phyloP scores from a whole-genome alignment of 2,797 vertebrate species.

The Megaceryle alcyon region DNA sequence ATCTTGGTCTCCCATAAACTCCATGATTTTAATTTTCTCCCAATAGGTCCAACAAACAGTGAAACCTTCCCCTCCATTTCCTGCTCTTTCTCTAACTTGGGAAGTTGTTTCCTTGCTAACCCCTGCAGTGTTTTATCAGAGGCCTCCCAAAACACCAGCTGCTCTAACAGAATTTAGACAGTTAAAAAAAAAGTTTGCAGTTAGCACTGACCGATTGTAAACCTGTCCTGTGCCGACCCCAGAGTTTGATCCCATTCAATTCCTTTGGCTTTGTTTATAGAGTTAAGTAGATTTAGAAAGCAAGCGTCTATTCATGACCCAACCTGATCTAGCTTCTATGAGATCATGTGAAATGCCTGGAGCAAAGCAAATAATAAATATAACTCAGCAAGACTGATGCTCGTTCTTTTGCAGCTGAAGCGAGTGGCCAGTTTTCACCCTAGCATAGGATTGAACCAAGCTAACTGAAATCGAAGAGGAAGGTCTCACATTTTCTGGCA shows the following conservation, averaged over 20 bases:
- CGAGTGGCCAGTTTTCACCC: not conserved
- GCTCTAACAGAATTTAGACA: not conserved
- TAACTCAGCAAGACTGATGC: constrained; percentile 37
- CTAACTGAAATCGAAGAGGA: not conserved
- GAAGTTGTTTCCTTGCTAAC: not conserved
- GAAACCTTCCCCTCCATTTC: not conserved
- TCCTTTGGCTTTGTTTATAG: constrained; percentile 59
- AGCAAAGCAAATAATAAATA: constrained; percentile 54
- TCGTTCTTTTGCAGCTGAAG: constrained; percentile 13
- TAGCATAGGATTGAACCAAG: not conserved
- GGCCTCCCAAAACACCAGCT: not conserved
- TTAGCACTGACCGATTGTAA: constrained; percentile 33
- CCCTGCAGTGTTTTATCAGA: not conserved
- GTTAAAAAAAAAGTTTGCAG: constrained; percentile 29
- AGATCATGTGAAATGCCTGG: constrained; percentile 61
- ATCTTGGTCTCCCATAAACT: not conserved
- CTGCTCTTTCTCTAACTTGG: not conserved
- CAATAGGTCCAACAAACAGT: not conserved
- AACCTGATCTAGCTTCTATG: constrained; percentile 58
- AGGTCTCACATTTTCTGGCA: not conserved
- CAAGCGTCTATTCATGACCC: constrained; percentile 60
- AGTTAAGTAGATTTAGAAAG: constrained; percentile 70
- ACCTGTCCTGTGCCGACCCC: constrained; percentile 50
- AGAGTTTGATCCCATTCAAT: constrained; percentile 52
- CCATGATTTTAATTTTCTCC: not conserved